Evolutionary conservation across 2,888 invertebrate genomes (phyloP).

Genomic region (Hoplodrina blanda): DNA sequence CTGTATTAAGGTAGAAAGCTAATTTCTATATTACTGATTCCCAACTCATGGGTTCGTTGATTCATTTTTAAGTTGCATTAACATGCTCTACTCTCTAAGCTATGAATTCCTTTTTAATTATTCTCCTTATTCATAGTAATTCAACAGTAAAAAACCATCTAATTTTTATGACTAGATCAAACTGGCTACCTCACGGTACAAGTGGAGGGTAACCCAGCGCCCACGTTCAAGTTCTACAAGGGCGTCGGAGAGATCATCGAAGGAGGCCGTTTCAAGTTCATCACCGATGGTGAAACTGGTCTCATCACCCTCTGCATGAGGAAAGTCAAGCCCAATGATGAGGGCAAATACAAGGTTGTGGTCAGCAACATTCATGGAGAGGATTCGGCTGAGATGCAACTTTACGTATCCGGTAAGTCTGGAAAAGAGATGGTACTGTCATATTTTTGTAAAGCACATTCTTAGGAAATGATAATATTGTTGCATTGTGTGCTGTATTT

Average conservation of each 20-base stretch:
- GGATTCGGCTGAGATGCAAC: conserved; percentile 98
- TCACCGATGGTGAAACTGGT: conserved; percentile 98
- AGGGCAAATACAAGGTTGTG: conserved; percentile 98
- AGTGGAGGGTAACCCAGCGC: conserved; percentile 98
- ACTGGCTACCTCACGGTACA: conserved; percentile 97
- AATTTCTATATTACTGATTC: background rate
- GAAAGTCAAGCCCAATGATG: conserved; percentile 99
- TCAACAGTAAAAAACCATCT: background rate
- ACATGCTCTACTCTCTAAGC: background rate
- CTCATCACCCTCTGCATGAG: conserved; percentile 98
- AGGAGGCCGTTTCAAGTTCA: conserved; percentile 98
- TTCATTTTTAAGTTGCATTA: too few species aligned
- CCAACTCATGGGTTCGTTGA: too few species aligned
- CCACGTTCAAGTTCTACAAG: conserved; percentile 98
- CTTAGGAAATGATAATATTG: background rate
- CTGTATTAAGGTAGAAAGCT: background rate
- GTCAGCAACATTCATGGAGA: conserved; percentile 98
- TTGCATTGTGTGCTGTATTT: background rate
- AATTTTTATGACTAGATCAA: conserved; percentile 91
- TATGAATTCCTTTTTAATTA: background rate
- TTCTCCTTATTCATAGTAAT: background rate
- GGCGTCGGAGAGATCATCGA: conserved; percentile 98
- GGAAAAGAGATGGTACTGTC: background rate
- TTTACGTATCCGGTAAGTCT: conserved; percentile 97
- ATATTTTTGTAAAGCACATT: background rate